These are phyloP conservation scores for Aleiodes testaceus DNA, from an alignment of 2,888 invertebrate genomes.

Conservation along the genomic window DNA sequence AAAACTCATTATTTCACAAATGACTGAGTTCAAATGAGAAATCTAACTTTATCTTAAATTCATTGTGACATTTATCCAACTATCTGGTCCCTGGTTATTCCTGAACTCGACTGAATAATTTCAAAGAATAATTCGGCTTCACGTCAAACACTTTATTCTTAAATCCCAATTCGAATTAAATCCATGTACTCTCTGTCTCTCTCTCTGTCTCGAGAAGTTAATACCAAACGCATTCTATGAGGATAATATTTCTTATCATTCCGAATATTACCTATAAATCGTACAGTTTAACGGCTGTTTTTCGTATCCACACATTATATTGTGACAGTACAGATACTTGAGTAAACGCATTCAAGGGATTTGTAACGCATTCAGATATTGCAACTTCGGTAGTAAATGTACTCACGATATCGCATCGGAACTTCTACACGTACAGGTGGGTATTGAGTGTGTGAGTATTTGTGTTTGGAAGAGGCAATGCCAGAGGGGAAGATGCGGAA, in stretches of 20 bases:
- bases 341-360: conserved; percentile 29
- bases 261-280: conserved; percentile 42
- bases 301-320: conserved; percentile 26
- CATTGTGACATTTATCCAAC: too few relatives aligned
- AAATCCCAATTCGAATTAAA: too few relatives aligned
- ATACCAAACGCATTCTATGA: not conserved
- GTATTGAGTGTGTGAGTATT: not conserved
- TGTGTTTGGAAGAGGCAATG: not conserved
- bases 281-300: conserved; percentile 28
- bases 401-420: conserved; percentile 29
- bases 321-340: conserved; percentile 28
- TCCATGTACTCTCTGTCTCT: not conserved
- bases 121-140: too few relatives aligned
- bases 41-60: too few relatives aligned
- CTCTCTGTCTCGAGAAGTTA: not conserved
- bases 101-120: too few relatives aligned
- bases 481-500: conserved; percentile 20
- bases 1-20: too few relatives aligned
- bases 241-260: conserved; percentile 27
- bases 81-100: too few relatives aligned
- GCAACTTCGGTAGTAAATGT: not conserved
- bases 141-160: not conserved
- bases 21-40: too few relatives aligned
- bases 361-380: conserved; percentile 35
- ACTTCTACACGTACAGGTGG: conserved; percentile 30